These are phyloP conservation scores for Seriola dumerili DNA, from an alignment of 2,113 vertebrate genomes.

Conservation along the genomic window DNA sequence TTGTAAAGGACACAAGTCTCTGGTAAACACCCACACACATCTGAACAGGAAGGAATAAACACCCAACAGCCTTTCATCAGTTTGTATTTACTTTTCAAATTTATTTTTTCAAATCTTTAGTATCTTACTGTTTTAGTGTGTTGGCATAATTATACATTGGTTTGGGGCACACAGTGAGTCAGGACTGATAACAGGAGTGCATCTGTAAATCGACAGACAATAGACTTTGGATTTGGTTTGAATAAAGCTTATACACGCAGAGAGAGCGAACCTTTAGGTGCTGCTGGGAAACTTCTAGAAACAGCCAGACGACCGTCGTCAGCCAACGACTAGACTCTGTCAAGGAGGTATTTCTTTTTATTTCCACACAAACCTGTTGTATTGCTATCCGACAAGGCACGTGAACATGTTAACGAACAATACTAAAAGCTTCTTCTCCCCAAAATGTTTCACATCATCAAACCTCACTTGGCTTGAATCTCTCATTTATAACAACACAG, in stretches of 20 bases:
- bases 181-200: slow-evolving; percentile 65
- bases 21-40: background rate
- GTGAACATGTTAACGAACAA: slow-evolving; percentile 50
- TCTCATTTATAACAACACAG: slow-evolving; percentile 47
- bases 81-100: slow-evolving; percentile 57
- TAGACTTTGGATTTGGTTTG: slow-evolving; percentile 48
- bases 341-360: slow-evolving; percentile 42
- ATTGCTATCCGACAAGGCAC: slow-evolving; percentile 75
- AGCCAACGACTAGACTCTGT: background rate
- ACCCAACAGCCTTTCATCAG: background rate
- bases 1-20: background rate
- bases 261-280: slow-evolving; percentile 17
- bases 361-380: slow-evolving; percentile 27
- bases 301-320: background rate
- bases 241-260: slow-evolving; percentile 58
- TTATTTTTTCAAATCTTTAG: slow-evolving; percentile 71
- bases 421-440: slow-evolving; percentile 39
- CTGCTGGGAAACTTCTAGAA: slow-evolving; percentile 39
- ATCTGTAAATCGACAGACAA: slow-evolving; percentile 55
- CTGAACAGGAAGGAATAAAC: background rate
- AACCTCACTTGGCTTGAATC: slow-evolving; percentile 48
- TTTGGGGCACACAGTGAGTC: slow-evolving; percentile 64
- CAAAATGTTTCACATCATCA: slow-evolving; percentile 49
- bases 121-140: slow-evolving; percentile 80
- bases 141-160: slow-evolving; percentile 65